Conservation (phyloP, 2,797 vertebrate species). For the Epinephelus malabaricus region DNA sequence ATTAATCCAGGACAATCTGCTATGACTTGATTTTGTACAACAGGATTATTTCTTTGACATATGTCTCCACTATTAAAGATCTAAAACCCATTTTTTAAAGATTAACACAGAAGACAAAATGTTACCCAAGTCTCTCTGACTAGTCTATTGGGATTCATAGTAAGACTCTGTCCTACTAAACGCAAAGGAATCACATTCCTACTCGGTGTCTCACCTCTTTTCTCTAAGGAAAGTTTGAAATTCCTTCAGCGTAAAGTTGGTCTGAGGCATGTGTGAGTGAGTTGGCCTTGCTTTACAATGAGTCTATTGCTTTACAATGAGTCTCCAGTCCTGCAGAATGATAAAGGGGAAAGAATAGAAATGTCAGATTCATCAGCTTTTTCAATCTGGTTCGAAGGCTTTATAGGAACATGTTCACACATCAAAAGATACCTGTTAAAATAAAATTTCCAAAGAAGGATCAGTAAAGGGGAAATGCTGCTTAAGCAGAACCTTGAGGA, state of each 20-base stretch:
- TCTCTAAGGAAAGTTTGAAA: conserved; percentile 20
- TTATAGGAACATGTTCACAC: conserved; percentile 30
- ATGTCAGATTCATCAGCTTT: conserved; percentile 41
- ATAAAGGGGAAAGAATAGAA: conserved; percentile 11
- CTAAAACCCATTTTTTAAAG: conserved; percentile 40
- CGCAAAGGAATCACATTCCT: conserved; percentile 8
- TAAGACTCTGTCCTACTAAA: not conserved
- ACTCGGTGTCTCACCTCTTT: conserved; percentile 17
- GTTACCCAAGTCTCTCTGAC: not conserved
- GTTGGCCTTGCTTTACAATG: conserved; percentile 4
- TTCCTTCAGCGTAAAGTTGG: conserved; percentile 19
- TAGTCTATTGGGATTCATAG: conserved; percentile 15
- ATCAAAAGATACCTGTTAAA: conserved; percentile 9
- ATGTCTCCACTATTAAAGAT: conserved; percentile 46
- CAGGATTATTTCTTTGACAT: conserved; percentile 66
- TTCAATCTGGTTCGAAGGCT: conserved; percentile 40
- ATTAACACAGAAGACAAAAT: conserved; percentile 25
- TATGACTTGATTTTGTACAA: conserved; percentile 60
- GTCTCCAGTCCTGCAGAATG: conserved; percentile 11
- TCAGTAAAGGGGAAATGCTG: not conserved
- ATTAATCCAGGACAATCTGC: conserved; percentile 72
- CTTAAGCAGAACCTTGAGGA: not conserved
- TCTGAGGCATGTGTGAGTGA: not conserved
- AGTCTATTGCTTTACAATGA: conserved; percentile 1
- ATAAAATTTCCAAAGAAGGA: not conserved